These are phyloP conservation scores for Chroicocephalus ridibundus DNA, from an alignment of 2,113 vertebrate species.

Conservation along the genomic window DNA sequence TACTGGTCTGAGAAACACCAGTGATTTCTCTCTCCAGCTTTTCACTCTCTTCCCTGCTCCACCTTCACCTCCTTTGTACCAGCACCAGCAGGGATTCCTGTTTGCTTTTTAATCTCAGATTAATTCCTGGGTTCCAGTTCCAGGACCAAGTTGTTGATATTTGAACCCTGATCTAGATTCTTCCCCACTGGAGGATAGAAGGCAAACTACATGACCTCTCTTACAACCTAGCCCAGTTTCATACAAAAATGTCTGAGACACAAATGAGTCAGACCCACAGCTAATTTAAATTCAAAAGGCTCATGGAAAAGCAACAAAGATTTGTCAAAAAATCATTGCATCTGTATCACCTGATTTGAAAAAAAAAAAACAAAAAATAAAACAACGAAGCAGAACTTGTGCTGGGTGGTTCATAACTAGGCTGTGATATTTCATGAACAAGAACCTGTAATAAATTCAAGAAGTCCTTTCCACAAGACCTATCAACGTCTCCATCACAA, in stretches of 20 bases:
- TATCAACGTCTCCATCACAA: accelerated
- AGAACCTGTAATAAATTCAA: neutral
- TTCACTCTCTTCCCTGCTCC: neutral
- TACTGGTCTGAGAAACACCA: neutral
- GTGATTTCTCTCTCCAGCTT: neutral
- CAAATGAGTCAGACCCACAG: neutral
- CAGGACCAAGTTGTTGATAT: neutral
- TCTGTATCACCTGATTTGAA: neutral
- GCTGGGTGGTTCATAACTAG: neutral
- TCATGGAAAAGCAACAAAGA: neutral
- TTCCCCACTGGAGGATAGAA: neutral
- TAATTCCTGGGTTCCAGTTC: neutral
- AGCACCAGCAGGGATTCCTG: neutral
- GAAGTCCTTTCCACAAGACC: neutral
- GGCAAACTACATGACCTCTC: neutral
- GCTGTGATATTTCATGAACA: neutral
- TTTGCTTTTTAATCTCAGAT: neutral
- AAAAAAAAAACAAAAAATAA: neutral
- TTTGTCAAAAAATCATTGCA: neutral
- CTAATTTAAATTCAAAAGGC: neutral
- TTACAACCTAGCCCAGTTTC: neutral
- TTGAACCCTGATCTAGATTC: neutral
- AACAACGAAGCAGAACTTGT: neutral
- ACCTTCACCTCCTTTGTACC: neutral
- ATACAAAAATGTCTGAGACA: neutral